Conservation (phyloP, 2,888 invertebrate genomes). For the Branchipolynoe longqiensis region DNA sequence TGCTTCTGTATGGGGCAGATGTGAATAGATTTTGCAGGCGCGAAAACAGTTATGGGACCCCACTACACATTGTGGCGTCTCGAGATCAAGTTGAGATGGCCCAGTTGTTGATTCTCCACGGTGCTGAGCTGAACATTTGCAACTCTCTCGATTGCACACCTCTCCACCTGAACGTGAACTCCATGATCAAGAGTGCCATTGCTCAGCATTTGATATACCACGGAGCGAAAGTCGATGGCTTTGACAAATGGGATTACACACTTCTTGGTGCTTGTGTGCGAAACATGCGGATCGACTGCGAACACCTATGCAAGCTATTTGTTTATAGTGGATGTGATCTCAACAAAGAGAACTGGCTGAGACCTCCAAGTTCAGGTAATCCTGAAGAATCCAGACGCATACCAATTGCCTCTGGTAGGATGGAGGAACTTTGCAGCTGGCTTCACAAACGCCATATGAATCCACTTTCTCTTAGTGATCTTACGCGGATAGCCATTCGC, state of each 20-base stretch:
- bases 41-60: conserved; percentile 66
- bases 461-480: conserved; percentile 61
- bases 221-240: conserved; percentile 63
- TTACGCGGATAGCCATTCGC: conserved; percentile 64
- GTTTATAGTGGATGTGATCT: conserved; percentile 67
- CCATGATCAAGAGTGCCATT: conserved; percentile 64
- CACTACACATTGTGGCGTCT: conserved; percentile 67
- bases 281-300: conserved; percentile 68
- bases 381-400: conserved; percentile 49
- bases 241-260: conserved; percentile 62
- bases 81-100: conserved; percentile 65
- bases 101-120: conserved; percentile 62
- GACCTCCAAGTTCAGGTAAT: not conserved
- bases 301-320: conserved; percentile 65
- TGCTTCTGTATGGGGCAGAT: conserved; percentile 65
- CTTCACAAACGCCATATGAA: conserved; percentile 61
- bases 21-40: conserved; percentile 61
- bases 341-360: conserved; percentile 66
- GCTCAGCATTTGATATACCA: conserved; percentile 67
- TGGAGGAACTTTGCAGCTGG: conserved; percentile 66
- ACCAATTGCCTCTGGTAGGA: conserved; percentile 64
- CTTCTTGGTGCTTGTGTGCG: conserved; percentile 64
- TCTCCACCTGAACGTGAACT: conserved; percentile 66
- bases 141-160: conserved; percentile 66
- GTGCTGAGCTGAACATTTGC: conserved; percentile 62